Base-by-base conservation (phyloP, 2,888 invertebrate genomes). In the Ectemnius continuus region DNA sequence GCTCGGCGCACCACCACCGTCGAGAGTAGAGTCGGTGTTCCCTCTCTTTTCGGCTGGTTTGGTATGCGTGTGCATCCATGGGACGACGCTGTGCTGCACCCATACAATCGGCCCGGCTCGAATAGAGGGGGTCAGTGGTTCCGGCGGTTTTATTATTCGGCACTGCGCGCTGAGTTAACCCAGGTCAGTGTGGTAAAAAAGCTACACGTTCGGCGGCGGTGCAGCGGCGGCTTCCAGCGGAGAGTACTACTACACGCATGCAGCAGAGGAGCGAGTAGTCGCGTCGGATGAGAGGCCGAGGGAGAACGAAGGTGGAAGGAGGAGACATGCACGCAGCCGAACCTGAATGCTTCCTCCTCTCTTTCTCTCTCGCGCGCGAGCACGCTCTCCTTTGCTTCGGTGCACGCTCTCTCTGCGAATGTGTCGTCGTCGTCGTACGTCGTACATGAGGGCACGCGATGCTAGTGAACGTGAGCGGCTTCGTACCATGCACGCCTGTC, bases 101-200 rank as follows among this genome's bases (percentile, higher is more conserved):
- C 8, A 36, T 36, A 36, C 36, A 36, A 36, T 36, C 36, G 36
- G 8, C 36, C 36, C 8, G 8, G 36, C 36, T 11, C 46, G 18
- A 11, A 0, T 75, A 83, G 85, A 84, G 86, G 82, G 85, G 86
- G 83, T 85, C 86, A 84, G 83, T 84, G 86, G 86, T 81, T 83
- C 85, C 84, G 81, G 71, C 85, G 86, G 88, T 83, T 90, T 89
- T 88, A 88, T 83, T 88, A 89, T 89, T 89, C 88, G 87, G 87
- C 87, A 87, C 86, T 82, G 85, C 83, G 80, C 85, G 84, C 79
- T 85, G 76, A 84, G 88, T 90, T 90, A 88, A 86, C 89, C 88
- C 87, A 89, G 90, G 90, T 90, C 89, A 90, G 89, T 88, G 84
- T 84, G 84, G 82, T 84, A 84, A 84, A 85, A 85, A 81, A 82